Evolutionary conservation across 2,113 vertebrate genomes (phyloP).

Genomic region (Sciurus niger): DNA sequence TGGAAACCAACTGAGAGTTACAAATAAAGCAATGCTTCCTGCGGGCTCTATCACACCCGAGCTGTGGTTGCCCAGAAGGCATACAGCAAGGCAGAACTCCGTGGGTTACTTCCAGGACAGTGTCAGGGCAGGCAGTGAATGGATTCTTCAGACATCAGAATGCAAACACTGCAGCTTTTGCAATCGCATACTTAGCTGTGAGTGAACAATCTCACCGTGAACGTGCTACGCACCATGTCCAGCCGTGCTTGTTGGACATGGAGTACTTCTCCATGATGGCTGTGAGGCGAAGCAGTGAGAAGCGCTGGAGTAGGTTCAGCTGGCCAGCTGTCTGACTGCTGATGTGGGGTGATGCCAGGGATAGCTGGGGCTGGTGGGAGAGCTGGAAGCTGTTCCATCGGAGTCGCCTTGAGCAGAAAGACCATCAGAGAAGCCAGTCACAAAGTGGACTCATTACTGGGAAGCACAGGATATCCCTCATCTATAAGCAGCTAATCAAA

Average conservation of each 20-base stretch:
- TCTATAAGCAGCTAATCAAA: not conserved
- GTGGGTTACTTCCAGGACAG: not conserved
- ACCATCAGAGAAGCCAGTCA: slow-evolving; percentile 58
- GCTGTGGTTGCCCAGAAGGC: not conserved
- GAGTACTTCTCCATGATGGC: slow-evolving; percentile 99
- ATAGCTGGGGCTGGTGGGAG: slow-evolving; percentile 93
- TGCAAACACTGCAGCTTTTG: not conserved
- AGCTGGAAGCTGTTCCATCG: slow-evolving; percentile 98
- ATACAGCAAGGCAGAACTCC: not conserved
- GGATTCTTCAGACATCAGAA: not conserved
- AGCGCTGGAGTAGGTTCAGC: slow-evolving; percentile 96
- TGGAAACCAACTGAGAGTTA: slow-evolving; percentile 43
- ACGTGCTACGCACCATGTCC: slow-evolving; percentile 94
- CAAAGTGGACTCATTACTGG: not conserved
- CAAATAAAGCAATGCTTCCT: slow-evolving; percentile 1
- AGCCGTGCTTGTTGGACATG: slow-evolving; percentile 98
- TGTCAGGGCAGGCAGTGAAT: not conserved
- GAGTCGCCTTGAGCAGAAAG: slow-evolving; percentile 86
- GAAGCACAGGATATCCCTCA: not conserved
- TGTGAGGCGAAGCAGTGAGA: slow-evolving; percentile 97
- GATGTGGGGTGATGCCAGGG: slow-evolving; percentile 93
- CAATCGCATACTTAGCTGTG: not conserved
- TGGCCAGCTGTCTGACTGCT: slow-evolving; percentile 96
- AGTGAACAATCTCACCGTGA: not conserved
- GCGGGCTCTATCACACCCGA: rapidly evolving